These are phyloP conservation scores for Ranitomeya variabilis DNA, from an alignment of 2,113 vertebrate genomes.

Conservation along the genomic window DNA sequence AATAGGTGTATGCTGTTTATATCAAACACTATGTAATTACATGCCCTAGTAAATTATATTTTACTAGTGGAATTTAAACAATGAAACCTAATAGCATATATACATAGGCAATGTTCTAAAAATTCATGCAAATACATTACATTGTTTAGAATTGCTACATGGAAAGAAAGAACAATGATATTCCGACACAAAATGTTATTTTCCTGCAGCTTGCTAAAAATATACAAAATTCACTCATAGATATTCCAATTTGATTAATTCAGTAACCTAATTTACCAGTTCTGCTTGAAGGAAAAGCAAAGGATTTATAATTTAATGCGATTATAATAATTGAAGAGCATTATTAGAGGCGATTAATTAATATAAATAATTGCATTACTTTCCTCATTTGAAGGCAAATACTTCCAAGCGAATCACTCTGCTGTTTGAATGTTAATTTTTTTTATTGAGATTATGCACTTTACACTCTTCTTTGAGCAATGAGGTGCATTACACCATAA, in stretches of 20 bases:
- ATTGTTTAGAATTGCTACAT: neutral
- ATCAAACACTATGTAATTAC: neutral
- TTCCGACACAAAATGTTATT: neutral
- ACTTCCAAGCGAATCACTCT: neutral
- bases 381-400: neutral
- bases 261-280: neutral
- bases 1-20: neutral
- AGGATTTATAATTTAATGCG: neutral
- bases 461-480: neutral
- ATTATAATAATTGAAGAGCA: slow-evolving; percentile 25
- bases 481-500: neutral
- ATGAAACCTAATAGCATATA: neutral
- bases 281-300: slow-evolving; percentile 14
- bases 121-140: neutral
- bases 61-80: neutral
- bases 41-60: neutral
- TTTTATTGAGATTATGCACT: neutral
- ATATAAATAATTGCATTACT: slow-evolving; percentile 18
- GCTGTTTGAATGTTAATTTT: neutral
- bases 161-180: neutral
- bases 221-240: slow-evolving; percentile 4
- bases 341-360: slow-evolving; percentile 27
- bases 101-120: neutral
- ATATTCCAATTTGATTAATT: slow-evolving; percentile 26
- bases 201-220: neutral